Conservation (phyloP, 30 jellyfish, hydroid and myxozoan genomes). For the Hydractinia echinata region DNA sequence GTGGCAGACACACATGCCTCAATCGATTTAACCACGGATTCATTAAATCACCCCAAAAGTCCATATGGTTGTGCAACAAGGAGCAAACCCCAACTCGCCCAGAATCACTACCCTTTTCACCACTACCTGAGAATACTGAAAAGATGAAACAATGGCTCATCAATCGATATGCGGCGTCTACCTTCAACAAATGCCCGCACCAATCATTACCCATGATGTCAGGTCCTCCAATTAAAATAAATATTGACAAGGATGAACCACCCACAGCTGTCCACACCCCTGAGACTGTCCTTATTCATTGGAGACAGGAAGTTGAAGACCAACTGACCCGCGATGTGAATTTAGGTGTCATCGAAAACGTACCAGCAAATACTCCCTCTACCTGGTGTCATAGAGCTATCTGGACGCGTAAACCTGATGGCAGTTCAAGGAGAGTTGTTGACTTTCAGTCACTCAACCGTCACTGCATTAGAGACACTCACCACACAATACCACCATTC, state of each 20-base stretch:
- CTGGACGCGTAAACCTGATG: not conserved
- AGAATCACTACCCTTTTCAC: not conserved
- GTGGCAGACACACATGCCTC: not conserved
- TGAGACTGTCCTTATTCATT: conserved; percentile 24
- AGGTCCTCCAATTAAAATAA: conserved; percentile 5
- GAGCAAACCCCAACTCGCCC: not conserved
- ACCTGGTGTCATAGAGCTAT: conserved; percentile 33
- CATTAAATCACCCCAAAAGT: too few species aligned
- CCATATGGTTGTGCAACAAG: not conserved
- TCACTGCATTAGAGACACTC: conserved; percentile 22
- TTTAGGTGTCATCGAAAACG: not conserved
- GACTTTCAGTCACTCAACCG: conserved; percentile 26
- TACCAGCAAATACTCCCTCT: not conserved
- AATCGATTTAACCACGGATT: not conserved
- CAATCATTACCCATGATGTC: conserved; percentile 27
- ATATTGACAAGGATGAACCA: not conserved
- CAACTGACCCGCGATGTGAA: too few species aligned
- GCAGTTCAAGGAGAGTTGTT: conserved; percentile 3
- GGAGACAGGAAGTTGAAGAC: conserved; percentile 20
- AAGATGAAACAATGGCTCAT: conserved; percentile 23
- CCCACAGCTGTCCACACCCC: conserved; percentile 41
- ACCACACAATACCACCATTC: conserved; percentile 20
- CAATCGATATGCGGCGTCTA: not conserved
- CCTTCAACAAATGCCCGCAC: conserved; percentile 40
- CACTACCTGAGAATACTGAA: not conserved